phyloP scores from a whole-genome alignment of 2,888 invertebrate species.

The Dasysyrphus albostriatus region DNA sequence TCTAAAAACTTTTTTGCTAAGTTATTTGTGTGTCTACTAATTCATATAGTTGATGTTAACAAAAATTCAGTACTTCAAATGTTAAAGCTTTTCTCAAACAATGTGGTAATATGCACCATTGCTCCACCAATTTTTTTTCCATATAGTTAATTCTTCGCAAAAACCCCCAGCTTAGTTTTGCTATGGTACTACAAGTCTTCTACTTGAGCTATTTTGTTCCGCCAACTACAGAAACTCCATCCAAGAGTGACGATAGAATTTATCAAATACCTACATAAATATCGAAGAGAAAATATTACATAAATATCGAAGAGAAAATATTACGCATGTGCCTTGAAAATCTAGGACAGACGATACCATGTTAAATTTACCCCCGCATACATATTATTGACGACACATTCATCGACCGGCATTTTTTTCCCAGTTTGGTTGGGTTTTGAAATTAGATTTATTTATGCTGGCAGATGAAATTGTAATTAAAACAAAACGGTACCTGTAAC shows the following conservation, averaged over 20 bases:
- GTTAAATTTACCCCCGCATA: constrained; percentile 37
- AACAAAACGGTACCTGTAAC: too few relatives aligned
- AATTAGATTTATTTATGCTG: constrained; percentile 22
- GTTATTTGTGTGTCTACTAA: too few relatives aligned
- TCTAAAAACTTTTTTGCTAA: too few relatives aligned
- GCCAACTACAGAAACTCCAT: not conserved
- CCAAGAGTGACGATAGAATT: constrained; percentile 14
- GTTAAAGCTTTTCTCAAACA: not conserved
- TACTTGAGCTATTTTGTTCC: constrained; percentile 1
- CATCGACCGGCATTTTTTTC: constrained; percentile 52
- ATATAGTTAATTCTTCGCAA: not conserved
- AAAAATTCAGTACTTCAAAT: not conserved
- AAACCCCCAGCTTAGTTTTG: not conserved
- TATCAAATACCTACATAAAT: constrained; percentile 28
- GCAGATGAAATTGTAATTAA: too few relatives aligned
- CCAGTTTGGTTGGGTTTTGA: not conserved
- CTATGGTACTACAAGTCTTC: constrained; percentile 20
- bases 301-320: constrained; percentile 56
- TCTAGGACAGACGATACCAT: constrained; percentile 54
- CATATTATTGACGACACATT: constrained; percentile 45
- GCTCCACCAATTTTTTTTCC: not conserved
- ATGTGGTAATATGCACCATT: too few relatives aligned
- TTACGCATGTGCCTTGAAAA: constrained; percentile 63
- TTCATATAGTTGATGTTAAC: too few relatives aligned
- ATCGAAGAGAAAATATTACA: constrained; percentile 58